A percentile compares a stretch with the other conserved stretches of the same genome.
Evolutionary conservation across 2,888 invertebrate genomes (phyloP).

Genomic region (Cerceris rybyensis): DNA sequence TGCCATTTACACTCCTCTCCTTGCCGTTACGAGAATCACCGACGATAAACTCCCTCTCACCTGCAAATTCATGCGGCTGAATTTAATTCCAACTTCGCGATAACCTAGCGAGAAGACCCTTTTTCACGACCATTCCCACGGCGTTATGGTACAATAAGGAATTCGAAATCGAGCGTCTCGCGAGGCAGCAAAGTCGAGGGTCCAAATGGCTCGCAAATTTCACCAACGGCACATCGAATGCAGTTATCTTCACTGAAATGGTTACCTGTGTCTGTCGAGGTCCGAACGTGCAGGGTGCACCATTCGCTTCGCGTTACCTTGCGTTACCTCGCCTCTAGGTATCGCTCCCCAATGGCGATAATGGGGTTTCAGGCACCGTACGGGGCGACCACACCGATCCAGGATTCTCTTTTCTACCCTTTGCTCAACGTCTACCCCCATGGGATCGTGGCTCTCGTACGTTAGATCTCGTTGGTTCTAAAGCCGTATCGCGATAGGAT

Average conservation of each 20-base stretch:
- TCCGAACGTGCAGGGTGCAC: slow-evolving; percentile 29
- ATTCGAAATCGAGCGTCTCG: not conserved
- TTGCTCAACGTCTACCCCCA: slow-evolving; percentile 57
- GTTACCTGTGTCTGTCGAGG: not conserved
- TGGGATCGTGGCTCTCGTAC: slow-evolving; percentile 18
- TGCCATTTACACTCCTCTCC: no score
- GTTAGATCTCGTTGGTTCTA: not conserved
- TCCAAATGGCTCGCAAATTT: slow-evolving; percentile 14
- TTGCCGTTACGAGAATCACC: no score
- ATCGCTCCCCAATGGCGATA: slow-evolving; percentile 55
- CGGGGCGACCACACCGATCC: slow-evolving; percentile 52
- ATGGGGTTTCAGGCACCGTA: slow-evolving; percentile 52
- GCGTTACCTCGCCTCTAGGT: slow-evolving; percentile 25
- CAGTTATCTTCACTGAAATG: not conserved
- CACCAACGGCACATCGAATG: slow-evolving; percentile 6
- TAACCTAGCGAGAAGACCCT: no score
- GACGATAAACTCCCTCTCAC: no score
- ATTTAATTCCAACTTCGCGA: no score
- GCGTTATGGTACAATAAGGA: not conserved
- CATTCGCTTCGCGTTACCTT: slow-evolving; percentile 46
- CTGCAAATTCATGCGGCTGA: no score
- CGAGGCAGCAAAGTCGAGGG: not conserved
- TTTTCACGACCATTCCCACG: not conserved
- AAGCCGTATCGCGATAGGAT: not conserved
- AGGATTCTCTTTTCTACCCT: slow-evolving; percentile 58